Evolutionary conservation across 2,113 vertebrate species (phyloP).

Genomic region (Bungarus multicinctus): DNA sequence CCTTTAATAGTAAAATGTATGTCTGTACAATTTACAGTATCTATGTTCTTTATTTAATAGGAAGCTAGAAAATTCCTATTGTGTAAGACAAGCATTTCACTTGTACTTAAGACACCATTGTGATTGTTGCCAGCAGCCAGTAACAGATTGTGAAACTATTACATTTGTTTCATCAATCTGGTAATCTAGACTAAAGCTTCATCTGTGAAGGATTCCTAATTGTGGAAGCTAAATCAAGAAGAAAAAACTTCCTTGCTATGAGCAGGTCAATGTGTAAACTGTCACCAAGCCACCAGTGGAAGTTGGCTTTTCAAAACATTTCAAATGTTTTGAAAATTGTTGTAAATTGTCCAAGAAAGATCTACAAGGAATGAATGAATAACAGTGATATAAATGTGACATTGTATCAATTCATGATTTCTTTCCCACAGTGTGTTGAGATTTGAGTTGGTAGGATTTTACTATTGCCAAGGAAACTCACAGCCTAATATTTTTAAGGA

Average conservation of each 20-base stretch:
- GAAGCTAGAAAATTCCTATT: not conserved
- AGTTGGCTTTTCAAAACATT: not conserved
- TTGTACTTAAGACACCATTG: not conserved
- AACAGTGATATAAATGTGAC: not conserved
- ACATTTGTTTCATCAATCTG: not conserved
- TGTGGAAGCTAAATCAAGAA: not conserved
- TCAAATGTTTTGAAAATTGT: not conserved
- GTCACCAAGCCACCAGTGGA: not conserved
- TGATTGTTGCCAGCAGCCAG: not conserved
- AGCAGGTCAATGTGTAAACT: not conserved
- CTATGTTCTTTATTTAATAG: not conserved
- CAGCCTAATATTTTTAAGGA: not conserved
- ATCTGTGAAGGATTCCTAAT: not conserved
- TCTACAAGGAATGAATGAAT: not conserved
- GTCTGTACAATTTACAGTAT: not conserved
- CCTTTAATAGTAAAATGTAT: not conserved
- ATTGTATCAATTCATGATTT: not conserved
- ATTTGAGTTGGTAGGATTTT: not conserved
- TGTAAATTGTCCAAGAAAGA: not conserved
- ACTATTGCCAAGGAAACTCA: not conserved
- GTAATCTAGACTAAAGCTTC: not conserved
- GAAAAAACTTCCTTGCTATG: not conserved
- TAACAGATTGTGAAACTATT: not conserved
- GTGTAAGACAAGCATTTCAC: not conserved
- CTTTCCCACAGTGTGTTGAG: not conserved